These are phyloP conservation scores for Apistogramma diplotaenia DNA, from an alignment of 2,113 vertebrate genomes.

Conservation along the genomic window DNA sequence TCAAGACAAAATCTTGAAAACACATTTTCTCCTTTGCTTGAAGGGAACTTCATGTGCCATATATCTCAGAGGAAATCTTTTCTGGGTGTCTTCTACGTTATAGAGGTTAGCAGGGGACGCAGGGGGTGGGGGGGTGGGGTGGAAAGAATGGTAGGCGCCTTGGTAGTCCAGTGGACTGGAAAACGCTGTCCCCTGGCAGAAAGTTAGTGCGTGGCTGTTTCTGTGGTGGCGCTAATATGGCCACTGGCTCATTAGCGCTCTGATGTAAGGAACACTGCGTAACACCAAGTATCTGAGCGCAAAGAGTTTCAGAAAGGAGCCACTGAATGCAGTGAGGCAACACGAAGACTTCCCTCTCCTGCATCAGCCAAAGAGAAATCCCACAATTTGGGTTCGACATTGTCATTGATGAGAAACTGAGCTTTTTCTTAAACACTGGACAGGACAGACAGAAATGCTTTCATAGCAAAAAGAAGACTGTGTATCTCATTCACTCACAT, in stretches of 20 bases:
- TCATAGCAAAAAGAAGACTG: conserved; percentile 6
- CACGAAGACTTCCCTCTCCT: conserved; percentile 10
- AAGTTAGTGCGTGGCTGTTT: conserved; percentile 47
- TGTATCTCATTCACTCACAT: conserved; percentile 37
- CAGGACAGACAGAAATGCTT: conserved; percentile 43
- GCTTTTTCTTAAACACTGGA: conserved; percentile 20
- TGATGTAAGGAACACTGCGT: conserved; percentile 56
- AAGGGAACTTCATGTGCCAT: conserved; percentile 41
- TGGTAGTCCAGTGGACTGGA: conserved; percentile 75
- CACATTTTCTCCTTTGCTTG: conserved; percentile 39
- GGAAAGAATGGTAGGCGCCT: conserved; percentile 39
- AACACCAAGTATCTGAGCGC: conserved; percentile 19
- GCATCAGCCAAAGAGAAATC: conserved; percentile 47
- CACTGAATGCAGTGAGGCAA: conserved; percentile 36
- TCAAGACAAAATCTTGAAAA: conserved; percentile 11
- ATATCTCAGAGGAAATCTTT: conserved; percentile 52
- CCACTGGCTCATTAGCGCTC: conserved; percentile 68
- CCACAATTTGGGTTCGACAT: conserved; percentile 40
- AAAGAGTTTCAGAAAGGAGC: conserved; percentile 37
- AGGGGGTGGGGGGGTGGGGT: neutral
- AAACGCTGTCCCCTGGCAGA: conserved; percentile 65
- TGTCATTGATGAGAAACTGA: conserved; percentile 30
- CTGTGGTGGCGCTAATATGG: conserved; percentile 59
- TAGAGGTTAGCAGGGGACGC: conserved; percentile 1
- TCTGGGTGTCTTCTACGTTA: conserved; percentile 50